These are phyloP conservation scores for Xestia ashworthii DNA, from an alignment of 2,888 invertebrate genomes.

Conservation along the genomic window DNA sequence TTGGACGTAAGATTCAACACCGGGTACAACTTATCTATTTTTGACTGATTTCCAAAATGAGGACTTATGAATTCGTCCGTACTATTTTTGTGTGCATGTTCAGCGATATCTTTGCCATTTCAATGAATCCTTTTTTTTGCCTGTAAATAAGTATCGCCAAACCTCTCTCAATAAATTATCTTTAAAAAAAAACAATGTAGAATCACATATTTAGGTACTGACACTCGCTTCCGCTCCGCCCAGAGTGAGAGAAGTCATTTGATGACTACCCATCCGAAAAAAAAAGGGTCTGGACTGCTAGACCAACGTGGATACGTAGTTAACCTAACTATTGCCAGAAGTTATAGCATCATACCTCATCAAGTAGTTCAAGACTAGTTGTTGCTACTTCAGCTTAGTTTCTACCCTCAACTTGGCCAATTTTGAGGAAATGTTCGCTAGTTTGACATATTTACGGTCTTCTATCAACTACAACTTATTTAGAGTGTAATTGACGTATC, in stretches of 20 bases:
- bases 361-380: slow-evolving; percentile 36
- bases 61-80: no score
- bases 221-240: no score
- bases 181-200: no score
- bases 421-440: slow-evolving; percentile 26
- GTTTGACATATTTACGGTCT: slow-evolving; percentile 22
- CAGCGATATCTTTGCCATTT: no score
- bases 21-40: background rate
- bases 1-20: background rate
- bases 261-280: no score
- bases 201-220: no score
- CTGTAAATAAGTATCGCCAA: background rate
- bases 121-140: background rate
- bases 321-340: background rate
- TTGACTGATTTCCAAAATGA: no score
- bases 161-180: background rate
- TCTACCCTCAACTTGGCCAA: slow-evolving; percentile 19
- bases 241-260: no score
- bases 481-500: background rate
- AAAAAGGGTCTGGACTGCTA: no score
- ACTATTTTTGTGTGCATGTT: no score
- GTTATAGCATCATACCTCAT: slow-evolving; percentile 21
- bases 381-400: slow-evolving; percentile 43
- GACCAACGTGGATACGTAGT: background rate
- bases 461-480: slow-evolving; percentile 4